Conservation (phyloP, 2,113 vertebrate species). For the Anolis carolinensis region DNA sequence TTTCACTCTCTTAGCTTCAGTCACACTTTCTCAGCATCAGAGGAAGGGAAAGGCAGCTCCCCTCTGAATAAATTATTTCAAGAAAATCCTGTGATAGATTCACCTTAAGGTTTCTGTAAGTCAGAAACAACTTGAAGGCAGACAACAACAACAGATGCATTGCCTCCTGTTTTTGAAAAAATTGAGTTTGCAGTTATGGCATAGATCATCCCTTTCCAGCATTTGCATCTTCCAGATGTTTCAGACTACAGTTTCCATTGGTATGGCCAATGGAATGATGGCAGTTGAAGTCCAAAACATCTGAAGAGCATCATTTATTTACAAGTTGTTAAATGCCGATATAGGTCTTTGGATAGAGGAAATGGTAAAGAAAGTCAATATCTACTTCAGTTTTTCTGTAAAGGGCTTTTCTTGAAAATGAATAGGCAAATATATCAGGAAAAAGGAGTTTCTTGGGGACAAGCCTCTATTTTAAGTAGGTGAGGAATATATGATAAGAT, state of each 20-base stretch:
- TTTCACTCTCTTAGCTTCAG: too few species aligned
- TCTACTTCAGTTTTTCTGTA: slow-evolving; percentile 37
- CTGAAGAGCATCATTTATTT: neutral
- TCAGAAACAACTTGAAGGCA: too few species aligned
- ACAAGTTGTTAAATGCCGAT: neutral
- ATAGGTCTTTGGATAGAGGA: neutral
- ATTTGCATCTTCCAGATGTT: neutral
- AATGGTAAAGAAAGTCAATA: slow-evolving; percentile 30
- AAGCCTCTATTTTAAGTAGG: rapidly evolving
- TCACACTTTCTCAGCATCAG: too few species aligned
- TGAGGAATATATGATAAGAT: neutral
- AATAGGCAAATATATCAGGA: slow-evolving; percentile 14
- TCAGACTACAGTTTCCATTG: neutral
- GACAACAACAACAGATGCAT: too few species aligned
- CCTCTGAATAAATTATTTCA: too few species aligned
- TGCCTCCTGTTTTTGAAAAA: slow-evolving; percentile 41
- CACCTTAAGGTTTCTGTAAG: too few species aligned
- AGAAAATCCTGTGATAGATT: too few species aligned
- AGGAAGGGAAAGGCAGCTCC: too few species aligned
- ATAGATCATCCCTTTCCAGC: neutral
- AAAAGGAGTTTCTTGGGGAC: slow-evolving; percentile 35
- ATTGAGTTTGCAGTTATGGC: slow-evolving; percentile 56
- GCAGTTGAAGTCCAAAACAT: neutral
- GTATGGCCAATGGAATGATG: neutral
- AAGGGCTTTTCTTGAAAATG: slow-evolving; percentile 42